These are phyloP conservation scores for Phenganax subtilis DNA, from an alignment of 92 coral and sea anemone genomes.

Conservation along the genomic window DNA sequence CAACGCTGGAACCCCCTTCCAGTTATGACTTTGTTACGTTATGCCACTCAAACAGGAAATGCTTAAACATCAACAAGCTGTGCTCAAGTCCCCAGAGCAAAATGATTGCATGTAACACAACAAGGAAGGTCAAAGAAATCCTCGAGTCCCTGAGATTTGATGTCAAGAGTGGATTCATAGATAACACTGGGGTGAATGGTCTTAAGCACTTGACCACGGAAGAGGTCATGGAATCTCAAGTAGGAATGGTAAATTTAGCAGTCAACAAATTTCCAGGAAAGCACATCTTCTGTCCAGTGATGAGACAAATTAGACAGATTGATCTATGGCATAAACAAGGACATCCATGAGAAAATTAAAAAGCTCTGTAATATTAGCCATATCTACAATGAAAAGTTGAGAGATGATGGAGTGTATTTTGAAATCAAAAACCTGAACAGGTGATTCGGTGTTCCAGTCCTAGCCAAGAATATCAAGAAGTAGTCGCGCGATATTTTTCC, in stretches of 20 bases:
- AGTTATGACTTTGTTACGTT: constrained; percentile 30
- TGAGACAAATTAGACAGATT: constrained; percentile 22
- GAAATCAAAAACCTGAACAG: constrained; percentile 23
- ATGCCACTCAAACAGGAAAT: not conserved
- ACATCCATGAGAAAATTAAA: constrained; percentile 3
- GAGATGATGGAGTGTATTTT: not conserved
- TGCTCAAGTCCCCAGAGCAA: not conserved
- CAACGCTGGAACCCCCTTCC: not conserved
- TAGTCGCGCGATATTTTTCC: not conserved
- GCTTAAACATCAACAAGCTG: not conserved
- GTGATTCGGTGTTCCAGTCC: constrained; percentile 23
- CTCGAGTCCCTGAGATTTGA: constrained; percentile 20
- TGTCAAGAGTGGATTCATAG: constrained; percentile 18
- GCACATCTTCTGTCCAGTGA: constrained; percentile 25
- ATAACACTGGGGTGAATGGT: constrained; percentile 43
- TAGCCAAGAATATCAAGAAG: constrained; percentile 18
- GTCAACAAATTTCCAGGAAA: constrained; percentile 5
- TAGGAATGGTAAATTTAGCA: constrained; percentile 23
- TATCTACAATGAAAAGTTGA: constrained; percentile 28
- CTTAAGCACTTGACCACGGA: constrained; percentile 17
- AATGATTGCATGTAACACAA: no score
- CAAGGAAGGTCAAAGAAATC: constrained; percentile 24
- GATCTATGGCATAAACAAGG: not conserved
- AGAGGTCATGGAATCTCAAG: constrained; percentile 21
- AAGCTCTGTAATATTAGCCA: not conserved